Evolutionary conservation across 1,140 invertebrate species (phyloP), one percentile per base, ranked within the genome.

Genomic region (Drosophila arizonae): DNA sequence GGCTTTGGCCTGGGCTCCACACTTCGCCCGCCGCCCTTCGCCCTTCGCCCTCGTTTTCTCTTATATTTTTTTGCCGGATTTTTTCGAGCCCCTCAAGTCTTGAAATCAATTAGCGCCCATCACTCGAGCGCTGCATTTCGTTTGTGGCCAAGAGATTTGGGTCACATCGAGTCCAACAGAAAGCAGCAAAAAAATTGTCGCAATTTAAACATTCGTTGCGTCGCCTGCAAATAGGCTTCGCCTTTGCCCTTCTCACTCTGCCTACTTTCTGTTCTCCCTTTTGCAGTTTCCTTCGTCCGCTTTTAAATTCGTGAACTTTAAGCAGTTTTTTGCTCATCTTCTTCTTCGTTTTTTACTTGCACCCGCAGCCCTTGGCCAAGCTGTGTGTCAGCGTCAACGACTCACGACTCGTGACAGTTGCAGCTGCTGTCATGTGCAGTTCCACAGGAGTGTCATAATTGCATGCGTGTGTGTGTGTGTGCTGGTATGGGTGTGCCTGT

Each of bases 81-180:
- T 62, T 76, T 52, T 45, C 65, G 33, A 33, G 46, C 51, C 54
- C 68, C 82, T 68, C 61, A 26, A 79, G 76, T 58, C 72, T 62
- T 82, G 62, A 79, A 87, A 87, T 87, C 82, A 87, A 87, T 87
- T 87, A 87, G 84, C 72, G 82, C 62, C 33, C 58, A 48, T 76
- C 68, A 63, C 33, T 72, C 51, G 43, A 48, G n/a, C 21, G 54
- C 28, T 62, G 28, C 28, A 33, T 21, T 17, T 50, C 43, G 15
- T n/a, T 54, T 36, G 46, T 43, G 41, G 65, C 24, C n/a, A 10
- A 17, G 28, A 30, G 33, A 45, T 55, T 21, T 36, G 54, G 57
- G 71, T 68, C 71, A 61, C 4, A 33, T 33, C 13, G 13, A 48
- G n/a, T 9, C 21, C 50, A 46, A 50, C 21, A 17, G 39, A 36